Evolutionary conservation across 2,888 invertebrate species (phyloP).

Genomic region (Disparrhopalites patrizii): DNA sequence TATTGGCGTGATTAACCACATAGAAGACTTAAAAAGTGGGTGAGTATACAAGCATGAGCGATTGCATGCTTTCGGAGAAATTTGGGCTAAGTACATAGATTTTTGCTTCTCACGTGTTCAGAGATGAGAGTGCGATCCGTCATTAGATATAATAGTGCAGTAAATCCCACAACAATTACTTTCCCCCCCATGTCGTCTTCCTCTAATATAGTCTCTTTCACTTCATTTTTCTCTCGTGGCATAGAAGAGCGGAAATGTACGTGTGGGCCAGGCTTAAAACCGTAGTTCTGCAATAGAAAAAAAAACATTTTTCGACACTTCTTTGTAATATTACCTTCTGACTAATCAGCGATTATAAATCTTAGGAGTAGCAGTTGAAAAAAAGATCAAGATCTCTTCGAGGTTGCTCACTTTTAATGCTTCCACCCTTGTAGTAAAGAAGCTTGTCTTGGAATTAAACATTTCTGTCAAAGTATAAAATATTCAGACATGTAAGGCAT

Average conservation of each 20-base stretch:
- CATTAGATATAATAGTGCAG: constrained; percentile 18
- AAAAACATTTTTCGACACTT: no score
- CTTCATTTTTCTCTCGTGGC: background rate
- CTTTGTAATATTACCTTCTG: no score
- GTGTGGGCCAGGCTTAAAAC: background rate
- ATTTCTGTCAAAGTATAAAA: no score
- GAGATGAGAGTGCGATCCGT: constrained; percentile 17
- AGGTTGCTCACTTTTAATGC: background rate
- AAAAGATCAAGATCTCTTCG: constrained; percentile 4
- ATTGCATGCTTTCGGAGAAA: constrained; percentile 14
- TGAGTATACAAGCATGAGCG: constrained; percentile 13
- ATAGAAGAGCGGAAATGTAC: background rate
- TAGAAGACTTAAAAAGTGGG: constrained; percentile 4
- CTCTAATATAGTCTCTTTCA: background rate
- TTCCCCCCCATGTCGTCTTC: constrained; percentile 2
- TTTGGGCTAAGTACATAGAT: constrained; percentile 26
- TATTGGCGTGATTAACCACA: constrained; percentile 20
- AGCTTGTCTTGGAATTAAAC: no score
- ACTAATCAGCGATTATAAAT: no score
- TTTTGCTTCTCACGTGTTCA: constrained; percentile 27
- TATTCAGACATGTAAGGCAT: no score
- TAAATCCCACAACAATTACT: constrained; percentile 24
- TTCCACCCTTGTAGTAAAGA: background rate
- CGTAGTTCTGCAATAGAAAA: no score
- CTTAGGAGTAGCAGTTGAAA: no score